Evolutionary conservation across 1,140 invertebrate genomes (phyloP), one percentile per base, ranked within the genome.

Genomic region (Ericerus pela): DNA sequence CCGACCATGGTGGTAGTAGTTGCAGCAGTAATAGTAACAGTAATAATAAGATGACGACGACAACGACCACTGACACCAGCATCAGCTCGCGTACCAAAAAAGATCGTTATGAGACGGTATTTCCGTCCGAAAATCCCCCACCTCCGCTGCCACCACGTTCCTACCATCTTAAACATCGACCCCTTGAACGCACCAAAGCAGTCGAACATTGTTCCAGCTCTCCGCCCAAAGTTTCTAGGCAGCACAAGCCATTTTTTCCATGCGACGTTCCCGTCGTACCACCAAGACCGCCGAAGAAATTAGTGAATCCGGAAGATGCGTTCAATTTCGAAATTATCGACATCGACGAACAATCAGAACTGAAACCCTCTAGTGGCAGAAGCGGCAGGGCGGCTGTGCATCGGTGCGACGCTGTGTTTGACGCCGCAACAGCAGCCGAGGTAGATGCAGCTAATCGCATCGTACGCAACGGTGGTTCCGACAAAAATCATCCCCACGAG

Each of bases 311-410:
- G 2, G 82, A 85, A 70, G 83, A 84, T 65, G 77, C 78, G 54
- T 85, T 85, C 66, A 78, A 76, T 57, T 84, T 85, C 67, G 82
- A 85, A 68, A 76, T 85, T 37, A 82, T 85, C 53, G 83, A 85
- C 63, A 82, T 81, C 20, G 82, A 85, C 65, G 83, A 82, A 66
- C 62, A 73, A 22, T 27, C 43, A 47, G 53, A 55, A 55, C 61
- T 56, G 27, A 24, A 20, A 8, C 29, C n/a, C 10, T 29, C 37
- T 37, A 33, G 36, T 20, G 20, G 31, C 5, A 41, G 29, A 10
- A 47, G 53, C 10, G 53, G 53, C 20, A 14, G 38, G 0, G 43
- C 58, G 3, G 38, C 55, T 14, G 38, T 51, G 1, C 51, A 29
- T 27, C 51, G 52, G 14, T 28, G 18, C 28, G 16, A 54, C 47